phyloP scores from a whole-genome alignment of 2,797 vertebrate genomes.

The Gambusia yucatana region DNA sequence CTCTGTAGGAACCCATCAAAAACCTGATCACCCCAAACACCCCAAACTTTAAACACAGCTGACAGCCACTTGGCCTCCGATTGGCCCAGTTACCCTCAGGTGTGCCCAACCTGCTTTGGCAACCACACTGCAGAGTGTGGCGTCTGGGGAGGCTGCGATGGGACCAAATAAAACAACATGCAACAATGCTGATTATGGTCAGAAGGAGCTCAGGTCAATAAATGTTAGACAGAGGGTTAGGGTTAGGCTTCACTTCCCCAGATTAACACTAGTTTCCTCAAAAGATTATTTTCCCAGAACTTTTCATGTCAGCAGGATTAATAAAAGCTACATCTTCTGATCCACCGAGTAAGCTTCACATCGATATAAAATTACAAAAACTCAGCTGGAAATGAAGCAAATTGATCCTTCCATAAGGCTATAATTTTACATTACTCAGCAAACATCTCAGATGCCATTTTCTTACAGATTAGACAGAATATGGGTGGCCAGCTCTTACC shows the following conservation, averaged over 20 bases:
- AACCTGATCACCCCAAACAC: neutral
- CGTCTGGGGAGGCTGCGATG: slow-evolving; percentile 22
- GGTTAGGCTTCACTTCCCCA: neutral
- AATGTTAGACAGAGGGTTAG: neutral
- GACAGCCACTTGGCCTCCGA: neutral
- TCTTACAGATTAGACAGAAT: neutral
- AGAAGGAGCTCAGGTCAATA: neutral
- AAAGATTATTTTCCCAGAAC: neutral
- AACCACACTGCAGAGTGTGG: slow-evolving; percentile 19
- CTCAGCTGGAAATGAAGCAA: neutral
- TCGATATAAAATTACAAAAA: neutral
- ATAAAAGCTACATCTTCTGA: neutral
- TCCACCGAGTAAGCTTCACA: neutral
- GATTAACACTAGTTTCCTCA: neutral
- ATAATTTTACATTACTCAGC: neutral
- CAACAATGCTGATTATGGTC: neutral
- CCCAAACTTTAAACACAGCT: neutral
- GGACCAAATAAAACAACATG: neutral
- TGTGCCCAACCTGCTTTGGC: slow-evolving; percentile 9
- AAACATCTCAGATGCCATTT: neutral
- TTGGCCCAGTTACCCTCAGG: slow-evolving; percentile 6
- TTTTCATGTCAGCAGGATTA: neutral
- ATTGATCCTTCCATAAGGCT: neutral
- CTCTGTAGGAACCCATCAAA: neutral
- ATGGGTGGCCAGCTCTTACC: slow-evolving; percentile 78